Evolutionary conservation across 2,888 invertebrate species (phyloP).

Genomic region (Hirtodrosophila confusa): DNA sequence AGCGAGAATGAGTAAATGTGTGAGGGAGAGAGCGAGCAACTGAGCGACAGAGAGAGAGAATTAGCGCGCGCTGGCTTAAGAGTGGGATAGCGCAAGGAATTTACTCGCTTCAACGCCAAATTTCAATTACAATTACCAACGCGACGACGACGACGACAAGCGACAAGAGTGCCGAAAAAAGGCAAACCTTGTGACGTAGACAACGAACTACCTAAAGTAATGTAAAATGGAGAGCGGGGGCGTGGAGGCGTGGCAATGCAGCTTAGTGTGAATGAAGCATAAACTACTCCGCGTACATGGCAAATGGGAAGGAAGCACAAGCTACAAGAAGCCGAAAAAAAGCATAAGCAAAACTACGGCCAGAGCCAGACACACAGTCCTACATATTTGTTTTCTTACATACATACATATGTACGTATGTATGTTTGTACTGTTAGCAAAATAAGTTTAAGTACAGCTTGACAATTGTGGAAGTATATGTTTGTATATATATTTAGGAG

Average conservation of each 20-base stretch:
- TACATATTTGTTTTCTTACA: not conserved
- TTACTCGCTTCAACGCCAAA: slow-evolving; percentile 81
- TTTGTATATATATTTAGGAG: no score
- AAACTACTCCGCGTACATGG: slow-evolving; percentile 33
- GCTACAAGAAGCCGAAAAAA: slow-evolving; percentile 22
- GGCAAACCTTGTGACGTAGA: slow-evolving; percentile 13
- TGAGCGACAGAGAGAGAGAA: slow-evolving; percentile 1
- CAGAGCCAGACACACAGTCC: slow-evolving; percentile 20
- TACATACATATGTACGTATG: slow-evolving; percentile 13
- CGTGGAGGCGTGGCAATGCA: slow-evolving; percentile 48
- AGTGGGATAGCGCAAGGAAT: slow-evolving; percentile 34
- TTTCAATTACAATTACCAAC: slow-evolving; percentile 81
- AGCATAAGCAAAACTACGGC: slow-evolving; percentile 4
- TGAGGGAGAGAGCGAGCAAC: slow-evolving; percentile 7
- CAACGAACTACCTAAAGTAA: slow-evolving; percentile 11
- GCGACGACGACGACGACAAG: slow-evolving; percentile 18
- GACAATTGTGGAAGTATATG: no score
- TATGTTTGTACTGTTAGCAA: not conserved
- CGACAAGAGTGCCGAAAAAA: slow-evolving; percentile 26
- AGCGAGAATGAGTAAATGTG: not conserved
- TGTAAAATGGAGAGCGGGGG: not conserved
- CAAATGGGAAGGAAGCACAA: slow-evolving; percentile 3
- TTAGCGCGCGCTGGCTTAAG: slow-evolving; percentile 13
- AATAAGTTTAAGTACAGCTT: no score
- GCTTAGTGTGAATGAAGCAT: slow-evolving; percentile 56